Base-by-base conservation (phyloP, 2,888 invertebrate genomes). In the Anarsia innoxiella region DNA sequence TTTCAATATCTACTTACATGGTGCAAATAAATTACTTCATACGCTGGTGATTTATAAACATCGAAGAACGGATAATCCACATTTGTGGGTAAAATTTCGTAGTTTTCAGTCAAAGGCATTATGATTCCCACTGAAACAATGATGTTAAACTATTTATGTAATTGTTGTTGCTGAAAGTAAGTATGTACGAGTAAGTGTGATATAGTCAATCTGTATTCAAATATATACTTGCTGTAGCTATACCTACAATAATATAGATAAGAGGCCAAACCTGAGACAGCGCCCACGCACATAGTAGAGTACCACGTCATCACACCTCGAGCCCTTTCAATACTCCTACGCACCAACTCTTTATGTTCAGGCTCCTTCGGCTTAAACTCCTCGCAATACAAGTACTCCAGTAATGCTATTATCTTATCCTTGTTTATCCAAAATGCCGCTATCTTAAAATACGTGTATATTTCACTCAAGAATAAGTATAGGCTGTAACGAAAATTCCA, bases 361-460 rank as follows among this genome's bases (percentile, higher is more conserved):
- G 45, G 44, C 47, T 84, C 82, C 25, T 59, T 63, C 0, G 82
- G 75, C 44, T 66, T 70, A 45, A 86, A 86, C 48, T 82, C 82
- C 4, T 66, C 48, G 42, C 82, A 70, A 40, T 72, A 54, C 46
- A 85, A 57, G 59, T 72, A 82, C 42, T 73, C 44, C 16, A 85
- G 60, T 1, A 85, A 65, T 31, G 57, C 55, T 40, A 72, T 45
- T 23, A 86, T 72, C 58, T 84, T 77, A 12, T 69, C 50, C 48
- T 64, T 78, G 45, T 86, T 83, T 40, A 69, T 43, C 82, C 84
- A 82, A 51, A 85, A 82, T 32, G 76, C 82, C 11, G 67, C 66
- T 13, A 86, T 52, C 58, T 86, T 86, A 46, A 85, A 72, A 48
- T 80, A 84, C 3, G 85, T 85, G 43, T 84, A 86, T 72, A 84